phyloP scores from a whole-genome alignment of 2,113 vertebrate genomes.

The Emydura subglobosa region DNA sequence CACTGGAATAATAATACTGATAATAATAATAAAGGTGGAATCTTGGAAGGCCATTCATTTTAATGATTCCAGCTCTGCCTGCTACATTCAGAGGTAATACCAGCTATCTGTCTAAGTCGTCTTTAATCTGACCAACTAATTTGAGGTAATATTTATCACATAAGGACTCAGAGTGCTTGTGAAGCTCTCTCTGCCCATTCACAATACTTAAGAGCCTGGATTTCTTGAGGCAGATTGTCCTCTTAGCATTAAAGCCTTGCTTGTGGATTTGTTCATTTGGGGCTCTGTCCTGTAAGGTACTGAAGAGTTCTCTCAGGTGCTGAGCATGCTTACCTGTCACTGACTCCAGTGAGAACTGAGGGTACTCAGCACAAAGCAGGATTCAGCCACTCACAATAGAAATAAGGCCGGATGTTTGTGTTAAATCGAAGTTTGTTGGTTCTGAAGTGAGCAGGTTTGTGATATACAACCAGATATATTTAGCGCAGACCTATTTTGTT shows the following conservation, averaged over 20 bases:
- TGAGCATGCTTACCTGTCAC: background rate
- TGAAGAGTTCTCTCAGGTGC: background rate
- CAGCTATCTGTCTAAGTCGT: conserved; percentile 49
- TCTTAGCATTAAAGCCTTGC: background rate
- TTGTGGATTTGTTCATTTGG: background rate
- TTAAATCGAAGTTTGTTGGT: background rate
- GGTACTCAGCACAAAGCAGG: background rate
- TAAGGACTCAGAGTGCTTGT: conserved; percentile 37
- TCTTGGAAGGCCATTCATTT: conserved; percentile 70
- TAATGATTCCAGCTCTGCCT: conserved; percentile 62
- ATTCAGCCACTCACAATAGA: background rate
- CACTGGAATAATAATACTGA: conserved; percentile 59
- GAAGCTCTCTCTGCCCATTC: conserved; percentile 30
- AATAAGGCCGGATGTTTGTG: background rate
- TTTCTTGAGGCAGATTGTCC: background rate
- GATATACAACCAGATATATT: background rate
- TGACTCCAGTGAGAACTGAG: background rate
- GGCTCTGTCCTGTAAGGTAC: background rate
- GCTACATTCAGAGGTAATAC: conserved; percentile 53
- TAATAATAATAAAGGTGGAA: conserved; percentile 67
- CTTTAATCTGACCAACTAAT: conserved; percentile 68
- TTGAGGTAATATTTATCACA: conserved; percentile 67
- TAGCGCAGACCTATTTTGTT: background rate
- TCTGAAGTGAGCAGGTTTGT: background rate
- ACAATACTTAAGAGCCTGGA: background rate